Evolutionary conservation across 2,113 vertebrate species (phyloP), one percentile per base, ranked within the genome.

Genomic region (Danio rerio): DNA sequence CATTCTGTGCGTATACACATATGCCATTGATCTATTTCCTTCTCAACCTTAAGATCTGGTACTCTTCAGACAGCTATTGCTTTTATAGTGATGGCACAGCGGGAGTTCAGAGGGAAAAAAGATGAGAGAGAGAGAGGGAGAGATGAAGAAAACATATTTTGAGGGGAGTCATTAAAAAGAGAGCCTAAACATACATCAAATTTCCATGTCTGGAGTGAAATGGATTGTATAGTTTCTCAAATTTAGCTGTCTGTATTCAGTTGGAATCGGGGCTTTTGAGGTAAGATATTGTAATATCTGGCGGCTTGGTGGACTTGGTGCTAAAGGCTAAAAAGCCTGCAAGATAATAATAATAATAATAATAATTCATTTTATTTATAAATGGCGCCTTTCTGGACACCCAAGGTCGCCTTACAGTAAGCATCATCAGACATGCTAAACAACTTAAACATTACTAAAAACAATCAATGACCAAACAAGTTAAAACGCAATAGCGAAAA

Each of bases 21-120:
- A 75, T 62, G 66, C 42, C 47, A 81, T 55, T 78, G 74, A 81
- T 73, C 49, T 77, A 58, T 78, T 76, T 82, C 72, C 63, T 78
- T 77, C 65, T 78, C 47, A 78, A 12, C 50, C 61, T 78, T 13
- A 52, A 68, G 72, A 81, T 62, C 12, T 63, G 72, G 53, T 82
- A 40, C 15, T 61, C n/a, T 70, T 69, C 83, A 81, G 55, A 84
- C 53, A 71, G 20, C 49, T 62, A 53, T 70, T 63, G 68, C 81
- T 75, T 69, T 68, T 69, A 77, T 52, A 65, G 47, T 82, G 70
- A 45, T 45, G 40, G 70, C 9, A 7, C 50, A 45, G 16, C 12
- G 11, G 42, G 21, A 53, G 65, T 16, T 31, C 71, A 66, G 73
- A 56, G 40, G 62, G 18, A 49, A 43, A 61, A 8, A 68, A 68